Evolutionary conservation across 2,888 invertebrate species (phyloP), one percentile per base, ranked within the genome.

Genomic region (Pseudococcus longispinus): DNA sequence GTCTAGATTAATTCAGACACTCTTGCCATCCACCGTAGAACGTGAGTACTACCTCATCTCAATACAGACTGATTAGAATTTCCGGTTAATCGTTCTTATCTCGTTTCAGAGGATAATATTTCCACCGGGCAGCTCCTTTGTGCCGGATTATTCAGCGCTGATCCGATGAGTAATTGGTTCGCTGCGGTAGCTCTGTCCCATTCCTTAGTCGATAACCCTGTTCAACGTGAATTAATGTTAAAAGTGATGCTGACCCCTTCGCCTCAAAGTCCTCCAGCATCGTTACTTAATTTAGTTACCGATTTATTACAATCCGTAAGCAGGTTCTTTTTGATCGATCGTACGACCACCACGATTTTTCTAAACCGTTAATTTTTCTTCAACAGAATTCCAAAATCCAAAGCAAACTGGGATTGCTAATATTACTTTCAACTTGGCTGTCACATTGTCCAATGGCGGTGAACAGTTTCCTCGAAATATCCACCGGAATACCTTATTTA

Each of bases 81-180:
- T 46, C 13, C 44, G 15, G 4, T 51, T 0, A 60, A 44, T 26
- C 32, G 5, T 51, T 37, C 13, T 46, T 46, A 1, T 46, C 44
- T 46, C 15, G 13, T 46, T 65, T 15, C 70, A 87, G 87, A 85
- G 60, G 60, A 88, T 90, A 91, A 90, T 11, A 90, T 93, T 77
- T 92, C 92, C 51, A 91, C 92, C 88, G 98, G 99, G 0, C 98
- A 98, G 91, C 92, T 98, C 29, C 92, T 99, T 15, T 98, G 98
- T 90, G 96, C 96, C 1, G 98, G 98, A 0, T 91, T 98, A 37
- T 98, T 98, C 91, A 96, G 96, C 84, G 92, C 93, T 0, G 98
- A 98, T 90, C 92, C 95, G 0, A 92, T 98, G 32, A 96, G 97
- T 42, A 97, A 96, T 91, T 99, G 99, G 99, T 97, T 98, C 91